These are phyloP conservation scores for Plectrocnemia conspersa DNA, from an alignment of 1,140 invertebrate genomes.

Conservation along the genomic window DNA sequence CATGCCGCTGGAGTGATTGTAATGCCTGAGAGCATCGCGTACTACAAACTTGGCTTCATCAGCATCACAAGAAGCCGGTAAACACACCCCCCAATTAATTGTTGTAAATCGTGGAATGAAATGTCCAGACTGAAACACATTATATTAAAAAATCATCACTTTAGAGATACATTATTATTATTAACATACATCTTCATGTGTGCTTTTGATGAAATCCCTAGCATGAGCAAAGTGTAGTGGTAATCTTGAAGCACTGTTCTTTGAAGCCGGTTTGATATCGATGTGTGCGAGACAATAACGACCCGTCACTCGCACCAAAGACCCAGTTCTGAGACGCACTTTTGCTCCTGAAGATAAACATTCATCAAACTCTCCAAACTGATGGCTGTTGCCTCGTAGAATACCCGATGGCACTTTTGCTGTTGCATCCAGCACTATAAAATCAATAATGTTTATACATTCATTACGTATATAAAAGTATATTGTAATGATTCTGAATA, in stretches of 20 bases:
- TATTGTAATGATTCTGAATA: slow-evolving; percentile 22
- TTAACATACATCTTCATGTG: slow-evolving; percentile 59
- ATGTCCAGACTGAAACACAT: slow-evolving; percentile 56
- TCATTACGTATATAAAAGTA: slow-evolving; percentile 2
- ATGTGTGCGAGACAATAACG: slow-evolving; percentile 64
- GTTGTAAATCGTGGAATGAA: slow-evolving; percentile 65
- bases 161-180: not conserved
- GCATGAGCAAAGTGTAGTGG: slow-evolving; percentile 58
- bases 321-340: slow-evolving; percentile 51
- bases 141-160: not conserved
- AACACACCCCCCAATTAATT: slow-evolving; percentile 63
- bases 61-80: slow-evolving; percentile 58
- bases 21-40: slow-evolving; percentile 52
- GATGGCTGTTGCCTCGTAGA: slow-evolving; percentile 64
- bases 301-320: slow-evolving; percentile 56
- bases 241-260: slow-evolving; percentile 47
- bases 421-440: slow-evolving; percentile 65
- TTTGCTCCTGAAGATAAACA: slow-evolving; percentile 56
- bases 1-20: slow-evolving; percentile 55
- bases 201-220: slow-evolving; percentile 56
- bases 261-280: slow-evolving; percentile 53
- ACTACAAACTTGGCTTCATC: slow-evolving; percentile 55
- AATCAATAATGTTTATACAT: not conserved
- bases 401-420: slow-evolving; percentile 65
- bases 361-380: slow-evolving; percentile 67